phyloP scores from a whole-genome alignment of 1,140 invertebrate species.

The Cecropterus lyciades region DNA sequence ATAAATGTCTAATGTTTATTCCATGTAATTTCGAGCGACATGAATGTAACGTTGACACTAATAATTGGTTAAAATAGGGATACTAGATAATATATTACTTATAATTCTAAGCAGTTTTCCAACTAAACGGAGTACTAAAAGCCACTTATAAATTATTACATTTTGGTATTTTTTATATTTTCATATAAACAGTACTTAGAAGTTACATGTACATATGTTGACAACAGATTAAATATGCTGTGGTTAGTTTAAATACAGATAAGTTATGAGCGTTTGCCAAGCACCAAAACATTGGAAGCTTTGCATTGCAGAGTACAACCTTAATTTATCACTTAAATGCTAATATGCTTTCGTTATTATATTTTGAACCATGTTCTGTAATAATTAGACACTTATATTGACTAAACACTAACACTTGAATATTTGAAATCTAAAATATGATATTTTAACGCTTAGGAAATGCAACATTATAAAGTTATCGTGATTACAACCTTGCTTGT shows the following conservation, averaged over 20 bases:
- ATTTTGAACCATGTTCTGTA: conserved; percentile 26
- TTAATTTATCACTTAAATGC: conserved; percentile 47
- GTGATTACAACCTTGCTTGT: background rate
- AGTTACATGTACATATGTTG: too few relatives aligned
- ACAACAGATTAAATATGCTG: too few relatives aligned
- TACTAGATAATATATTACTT: too few relatives aligned
- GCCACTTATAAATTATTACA: too few relatives aligned
- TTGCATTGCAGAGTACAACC: conserved; percentile 44
- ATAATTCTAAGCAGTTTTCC: too few relatives aligned
- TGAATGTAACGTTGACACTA: background rate
- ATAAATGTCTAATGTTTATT: background rate
- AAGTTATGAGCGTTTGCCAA: conserved; percentile 2
- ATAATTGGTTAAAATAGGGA: too few relatives aligned
- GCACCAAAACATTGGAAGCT: conserved; percentile 54
- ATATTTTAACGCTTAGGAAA: background rate
- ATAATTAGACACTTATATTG: background rate
- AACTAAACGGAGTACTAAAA: too few relatives aligned
- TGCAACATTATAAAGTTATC: background rate
- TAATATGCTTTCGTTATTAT: conserved; percentile 35
- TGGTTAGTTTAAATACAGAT: too few relatives aligned
- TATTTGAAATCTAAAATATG: background rate
- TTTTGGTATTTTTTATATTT: too few relatives aligned
- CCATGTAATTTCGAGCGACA: background rate
- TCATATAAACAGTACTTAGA: too few relatives aligned
- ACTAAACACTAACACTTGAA: conserved; percentile 3